Conservation (phyloP, 2,888 invertebrate species). For the Hoplodrina ambigua region DNA sequence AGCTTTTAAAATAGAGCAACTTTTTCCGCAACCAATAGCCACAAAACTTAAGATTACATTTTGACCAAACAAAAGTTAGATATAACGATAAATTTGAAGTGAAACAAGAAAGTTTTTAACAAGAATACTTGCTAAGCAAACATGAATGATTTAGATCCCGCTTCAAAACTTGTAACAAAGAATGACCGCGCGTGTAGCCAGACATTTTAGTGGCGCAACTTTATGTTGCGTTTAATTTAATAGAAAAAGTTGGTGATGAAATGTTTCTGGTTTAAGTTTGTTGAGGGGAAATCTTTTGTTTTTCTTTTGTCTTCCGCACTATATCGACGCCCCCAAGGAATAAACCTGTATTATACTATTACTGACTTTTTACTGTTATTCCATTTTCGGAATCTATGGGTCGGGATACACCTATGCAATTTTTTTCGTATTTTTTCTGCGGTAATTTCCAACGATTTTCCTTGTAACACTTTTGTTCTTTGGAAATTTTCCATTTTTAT, state of each 20-base stretch:
- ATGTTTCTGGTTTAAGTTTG: slow-evolving; percentile 9
- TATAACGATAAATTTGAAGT: slow-evolving; percentile 50
- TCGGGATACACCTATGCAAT: too few species aligned
- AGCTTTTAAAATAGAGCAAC: not conserved
- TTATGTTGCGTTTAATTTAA: slow-evolving; percentile 30
- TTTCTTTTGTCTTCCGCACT: not conserved
- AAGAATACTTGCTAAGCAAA: slow-evolving; percentile 56
- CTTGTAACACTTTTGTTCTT: too few species aligned
- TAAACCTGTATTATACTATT: too few species aligned
- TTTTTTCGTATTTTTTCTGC: too few species aligned
- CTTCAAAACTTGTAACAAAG: slow-evolving; percentile 31
- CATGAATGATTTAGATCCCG: slow-evolving; percentile 57
- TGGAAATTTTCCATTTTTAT: too few species aligned
- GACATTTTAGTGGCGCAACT: slow-evolving; percentile 28
- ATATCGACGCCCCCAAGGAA: too few species aligned
- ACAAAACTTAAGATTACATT: slow-evolving; percentile 37
- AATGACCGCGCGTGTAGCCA: slow-evolving; percentile 37
- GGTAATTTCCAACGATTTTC: too few species aligned
- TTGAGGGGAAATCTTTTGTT: not conserved
- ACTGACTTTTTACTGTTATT: too few species aligned
- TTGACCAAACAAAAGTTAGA: slow-evolving; percentile 38
- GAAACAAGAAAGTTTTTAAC: slow-evolving; percentile 43
- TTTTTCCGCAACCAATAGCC: slow-evolving; percentile 17
- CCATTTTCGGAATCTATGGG: too few species aligned
- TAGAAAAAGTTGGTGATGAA: slow-evolving; percentile 41